These are phyloP conservation scores for Solenopsis invicta DNA, from an alignment of 1,140 invertebrate genomes.

Conservation along the genomic window DNA sequence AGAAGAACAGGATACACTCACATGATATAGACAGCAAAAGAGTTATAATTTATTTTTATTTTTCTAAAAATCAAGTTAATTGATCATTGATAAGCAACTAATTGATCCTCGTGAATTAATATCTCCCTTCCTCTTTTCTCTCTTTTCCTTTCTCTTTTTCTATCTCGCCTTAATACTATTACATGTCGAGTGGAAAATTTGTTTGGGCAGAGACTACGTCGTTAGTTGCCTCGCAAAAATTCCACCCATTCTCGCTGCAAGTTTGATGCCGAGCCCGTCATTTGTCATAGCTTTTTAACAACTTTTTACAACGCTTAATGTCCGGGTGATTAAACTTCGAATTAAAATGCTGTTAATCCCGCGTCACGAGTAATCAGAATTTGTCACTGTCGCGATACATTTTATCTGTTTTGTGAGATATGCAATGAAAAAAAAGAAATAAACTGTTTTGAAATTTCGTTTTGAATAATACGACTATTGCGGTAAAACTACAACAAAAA, in stretches of 20 bases:
- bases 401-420: background rate
- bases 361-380: slow-evolving; percentile 20
- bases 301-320: slow-evolving; percentile 41
- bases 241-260: background rate
- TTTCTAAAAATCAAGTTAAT: background rate
- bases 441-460: background rate
- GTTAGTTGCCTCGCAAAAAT: slow-evolving; percentile 46
- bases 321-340: slow-evolving; percentile 31
- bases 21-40: background rate
- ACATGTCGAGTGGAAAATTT: slow-evolving; percentile 40
- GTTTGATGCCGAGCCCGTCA: slow-evolving; percentile 11
- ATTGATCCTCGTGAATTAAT: background rate
- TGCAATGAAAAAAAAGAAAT: background rate
- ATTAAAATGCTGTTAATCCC: slow-evolving; percentile 35
- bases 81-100: slow-evolving; percentile 19
- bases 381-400: slow-evolving; percentile 26
- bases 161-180: background rate
- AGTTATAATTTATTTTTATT: background rate
- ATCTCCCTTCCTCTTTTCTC: background rate
- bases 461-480: background rate
- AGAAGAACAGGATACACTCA: background rate
- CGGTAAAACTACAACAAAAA: background rate
- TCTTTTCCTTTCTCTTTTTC: background rate
- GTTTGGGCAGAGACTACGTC: background rate
- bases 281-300: slow-evolving; percentile 45